Evolutionary conservation across 2,888 invertebrate species (phyloP), one percentile per base, ranked within the genome.

Genomic region (Scaptomyza flava): DNA sequence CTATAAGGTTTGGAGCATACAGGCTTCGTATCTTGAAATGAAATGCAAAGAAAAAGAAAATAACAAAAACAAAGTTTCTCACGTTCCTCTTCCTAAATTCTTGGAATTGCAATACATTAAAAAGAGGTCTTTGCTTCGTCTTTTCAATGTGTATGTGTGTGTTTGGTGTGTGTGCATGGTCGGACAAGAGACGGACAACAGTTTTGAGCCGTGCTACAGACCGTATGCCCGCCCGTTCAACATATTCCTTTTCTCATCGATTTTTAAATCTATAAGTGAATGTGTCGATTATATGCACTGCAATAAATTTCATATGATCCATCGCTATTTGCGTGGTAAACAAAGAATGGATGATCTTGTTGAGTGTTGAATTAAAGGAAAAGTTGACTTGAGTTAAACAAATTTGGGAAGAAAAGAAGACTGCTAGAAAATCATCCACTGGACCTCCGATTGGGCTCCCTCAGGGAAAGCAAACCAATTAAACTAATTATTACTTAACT

Each of bases 51-150:
- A 88, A 89, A 41, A 89, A 86, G 79, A 89, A 88, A 85, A 89
- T 84, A 90, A 90, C 85, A 89, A 90, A 90, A 91, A 90, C 90
- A 90, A 90, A 90, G 89, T 91, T 90, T 90, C 90, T 90, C 90
- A 90, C 90, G 90, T 91, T 90, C 90, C 88, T 90, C 86, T 91
- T 90, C 90, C 90, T 86, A 91, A 90, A 90, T 90, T 90, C 90
- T 89, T 90, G 90, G 90, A 90, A 90, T 90, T 90, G 90, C 90
- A 91, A 90, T 90, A 90, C 91, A 91, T 91, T 90, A 91, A 90
- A 91, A 90, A 90, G 89, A 91, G 89, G 90, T 90, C 89, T 89
- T 87, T 88, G 87, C 81, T 84, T 73, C 79, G 83, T 70, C 74
- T 81, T 57, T 56, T 61, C 23, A 38, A 66, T 70, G 68, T 72